These are phyloP conservation scores for Chauna torquata DNA, from an alignment of 2,113 vertebrate species.

Conservation along the genomic window DNA sequence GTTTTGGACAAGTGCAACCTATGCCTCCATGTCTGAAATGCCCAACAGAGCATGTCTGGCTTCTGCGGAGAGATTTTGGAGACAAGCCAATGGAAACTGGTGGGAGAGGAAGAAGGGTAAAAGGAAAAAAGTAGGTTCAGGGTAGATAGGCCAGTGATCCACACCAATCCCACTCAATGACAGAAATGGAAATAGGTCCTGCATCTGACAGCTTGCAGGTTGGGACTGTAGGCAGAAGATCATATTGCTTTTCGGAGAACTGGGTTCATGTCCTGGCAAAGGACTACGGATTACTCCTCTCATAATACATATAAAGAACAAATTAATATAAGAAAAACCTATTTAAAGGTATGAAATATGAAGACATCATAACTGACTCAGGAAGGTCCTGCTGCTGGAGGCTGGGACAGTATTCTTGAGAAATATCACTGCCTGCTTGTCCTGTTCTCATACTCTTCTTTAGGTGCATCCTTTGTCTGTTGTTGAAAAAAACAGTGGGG, in stretches of 20 bases:
- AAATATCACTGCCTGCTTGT: neutral
- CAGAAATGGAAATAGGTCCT: neutral
- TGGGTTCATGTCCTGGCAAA: neutral
- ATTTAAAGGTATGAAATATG: neutral
- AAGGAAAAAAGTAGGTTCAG: neutral
- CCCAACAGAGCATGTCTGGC: neutral
- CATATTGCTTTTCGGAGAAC: neutral
- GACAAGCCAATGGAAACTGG: neutral
- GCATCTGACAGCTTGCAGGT: accelerated
- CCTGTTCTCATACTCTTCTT: neutral
- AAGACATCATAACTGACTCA: neutral
- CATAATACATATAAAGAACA: neutral
- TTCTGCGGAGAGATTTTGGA: neutral
- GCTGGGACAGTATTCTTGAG: neutral
- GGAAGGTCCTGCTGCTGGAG: neutral
- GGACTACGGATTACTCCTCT: neutral
- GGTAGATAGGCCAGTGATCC: neutral
- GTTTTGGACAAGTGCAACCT: neutral
- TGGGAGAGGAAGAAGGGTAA: neutral
- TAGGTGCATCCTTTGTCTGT: neutral
- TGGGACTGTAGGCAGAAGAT: neutral
- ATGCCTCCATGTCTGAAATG: neutral
- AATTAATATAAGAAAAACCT: neutral
- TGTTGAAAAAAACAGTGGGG: neutral
- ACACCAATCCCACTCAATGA: neutral